phyloP scores from a whole-genome alignment of 2,797 vertebrate genomes.

The Parauchenoglanis ngamensis region DNA sequence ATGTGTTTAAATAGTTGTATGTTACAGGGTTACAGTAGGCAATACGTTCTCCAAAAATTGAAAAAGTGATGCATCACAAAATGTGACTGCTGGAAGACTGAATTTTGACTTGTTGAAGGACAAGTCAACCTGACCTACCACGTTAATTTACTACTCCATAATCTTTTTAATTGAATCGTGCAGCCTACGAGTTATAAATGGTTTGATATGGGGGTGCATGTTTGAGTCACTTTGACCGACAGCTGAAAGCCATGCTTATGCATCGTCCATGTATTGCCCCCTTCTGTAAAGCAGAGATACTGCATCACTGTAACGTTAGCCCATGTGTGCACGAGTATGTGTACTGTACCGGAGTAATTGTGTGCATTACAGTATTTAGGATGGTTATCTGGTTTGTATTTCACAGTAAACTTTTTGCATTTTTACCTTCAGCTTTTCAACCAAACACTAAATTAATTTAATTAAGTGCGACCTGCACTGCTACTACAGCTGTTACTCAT shows the following conservation, averaged over 20 bases:
- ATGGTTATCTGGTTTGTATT: not conserved
- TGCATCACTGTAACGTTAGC: not conserved
- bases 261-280: conserved; percentile 1
- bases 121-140: not conserved
- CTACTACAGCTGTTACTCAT: not conserved
- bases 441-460: not conserved
- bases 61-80: not conserved
- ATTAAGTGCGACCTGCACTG: not conserved
- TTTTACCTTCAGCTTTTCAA: not conserved
- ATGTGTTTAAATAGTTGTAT: not conserved
- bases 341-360: not conserved
- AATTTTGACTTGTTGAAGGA: not conserved
- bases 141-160: not conserved
- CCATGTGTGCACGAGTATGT: not conserved
- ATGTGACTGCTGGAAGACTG: not conserved
- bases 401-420: not conserved
- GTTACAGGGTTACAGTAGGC: not conserved
- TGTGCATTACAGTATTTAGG: not conserved
- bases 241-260: not conserved
- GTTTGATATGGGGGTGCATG: not conserved
- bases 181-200: not conserved
- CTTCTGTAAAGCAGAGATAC: not conserved
- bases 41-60: not conserved
- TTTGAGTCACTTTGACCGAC: not conserved
- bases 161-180: not conserved